These are phyloP conservation scores for Pristionchus fissidentatus DNA, from an alignment of 2,888 invertebrate species.

Conservation along the genomic window DNA sequence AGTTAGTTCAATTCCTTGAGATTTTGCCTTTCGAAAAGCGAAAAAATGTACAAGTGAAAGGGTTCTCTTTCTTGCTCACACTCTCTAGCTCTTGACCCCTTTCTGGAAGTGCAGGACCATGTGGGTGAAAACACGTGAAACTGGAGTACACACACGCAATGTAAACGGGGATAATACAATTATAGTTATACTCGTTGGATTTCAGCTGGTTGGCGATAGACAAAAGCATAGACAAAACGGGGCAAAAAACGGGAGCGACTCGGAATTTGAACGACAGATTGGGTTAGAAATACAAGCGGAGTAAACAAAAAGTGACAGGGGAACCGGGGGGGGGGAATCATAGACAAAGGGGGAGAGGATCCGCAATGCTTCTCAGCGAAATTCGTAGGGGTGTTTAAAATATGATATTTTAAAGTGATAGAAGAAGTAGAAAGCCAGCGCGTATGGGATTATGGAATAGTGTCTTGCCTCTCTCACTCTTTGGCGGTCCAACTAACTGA, in stretches of 20 bases:
- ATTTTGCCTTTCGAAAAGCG: neutral
- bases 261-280: slow-evolving; percentile 37
- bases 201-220: neutral
- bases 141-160: neutral
- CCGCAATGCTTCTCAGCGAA: too few species aligned
- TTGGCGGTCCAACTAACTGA: neutral
- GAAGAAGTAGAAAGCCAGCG: neutral
- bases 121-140: too few species aligned
- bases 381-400: too few species aligned
- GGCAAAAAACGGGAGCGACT: neutral
- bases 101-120: too few species aligned
- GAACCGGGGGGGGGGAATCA: neutral
- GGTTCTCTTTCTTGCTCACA: too few species aligned
- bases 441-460: neutral
- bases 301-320: slow-evolving; percentile 30
- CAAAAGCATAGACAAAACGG: slow-evolving; percentile 1
- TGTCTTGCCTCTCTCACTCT: too few species aligned
- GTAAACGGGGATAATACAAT: slow-evolving; percentile 12
- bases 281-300: slow-evolving; percentile 30
- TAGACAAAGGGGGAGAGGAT: neutral
- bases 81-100: too few species aligned
- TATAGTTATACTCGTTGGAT: slow-evolving; percentile 16
- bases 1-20: neutral
- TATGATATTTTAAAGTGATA: neutral
- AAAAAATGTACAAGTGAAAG: slow-evolving; percentile 14